Evolutionary conservation across 2,888 invertebrate genomes (phyloP), one percentile per base, ranked within the genome.

Genomic region (Tanytarsus gracilentus): DNA sequence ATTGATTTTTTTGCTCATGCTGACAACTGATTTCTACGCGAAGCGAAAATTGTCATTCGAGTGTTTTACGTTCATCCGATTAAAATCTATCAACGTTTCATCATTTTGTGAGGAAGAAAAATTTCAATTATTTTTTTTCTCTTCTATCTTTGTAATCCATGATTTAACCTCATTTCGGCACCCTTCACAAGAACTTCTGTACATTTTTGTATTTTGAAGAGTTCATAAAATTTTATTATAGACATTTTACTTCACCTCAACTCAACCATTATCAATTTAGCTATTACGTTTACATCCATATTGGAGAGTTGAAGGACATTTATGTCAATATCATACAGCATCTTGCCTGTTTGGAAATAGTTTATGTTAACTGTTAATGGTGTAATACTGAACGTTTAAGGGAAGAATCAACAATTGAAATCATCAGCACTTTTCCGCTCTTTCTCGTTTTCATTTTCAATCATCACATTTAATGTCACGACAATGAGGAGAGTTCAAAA

Each of bases 201-300:
- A 29, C 2, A 49, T 14, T 29, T 48, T 48, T 48, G 21, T 21
- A 48, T 58, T 44, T 44, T 40, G 29, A 58, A 44, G 58, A 58
- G 58, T 48, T 58, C 44, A 58, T 58, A 58, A 58, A 58, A 58
- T 40, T 58, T 58, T 58, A 58, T 58, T 26, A 48, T 14, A 16
- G 44, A 21, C 44, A 44, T 44, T 44, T 40, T 14, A 11, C 44
- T 44, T 21, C 8, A 44, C 11, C 23, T 44, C 23, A 44, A 44
- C 11, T 11, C 23, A 18, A 44, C 18, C 44, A 44, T 33, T 44
- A 18, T 23, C 9, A 44, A 44, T 18, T 11, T n/a, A 18, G 23
- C 18, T 23, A 44, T 33, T 44, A 18, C 18, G n/a, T 16, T 44
- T 18, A 44, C 44, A 23, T 44, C 44, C 44, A 23, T 44, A 18